A percentile compares a stretch with the other conserved stretches of the same genome.
phyloP scores from a whole-genome alignment of 2,888 invertebrate species.

The Thymelicus lineola region DNA sequence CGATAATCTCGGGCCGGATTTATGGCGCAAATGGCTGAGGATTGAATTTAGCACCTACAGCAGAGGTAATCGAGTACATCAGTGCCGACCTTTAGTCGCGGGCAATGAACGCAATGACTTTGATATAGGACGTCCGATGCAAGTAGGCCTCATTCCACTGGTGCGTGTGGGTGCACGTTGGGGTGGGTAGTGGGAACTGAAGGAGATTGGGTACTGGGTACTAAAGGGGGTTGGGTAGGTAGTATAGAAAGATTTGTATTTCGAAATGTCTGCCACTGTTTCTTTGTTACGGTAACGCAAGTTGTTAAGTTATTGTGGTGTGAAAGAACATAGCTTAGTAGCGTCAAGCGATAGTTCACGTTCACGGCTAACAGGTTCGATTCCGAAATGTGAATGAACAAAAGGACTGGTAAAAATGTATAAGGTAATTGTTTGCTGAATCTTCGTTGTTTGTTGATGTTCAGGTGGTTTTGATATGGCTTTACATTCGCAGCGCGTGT shows the following conservation, averaged over 20 bases:
- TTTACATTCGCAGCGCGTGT: too few species aligned
- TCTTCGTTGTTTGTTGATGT: too few species aligned
- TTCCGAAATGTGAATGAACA: too few species aligned
- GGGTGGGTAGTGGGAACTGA: not conserved
- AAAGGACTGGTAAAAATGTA: too few species aligned
- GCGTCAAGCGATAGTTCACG: too few species aligned
- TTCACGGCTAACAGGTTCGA: too few species aligned
- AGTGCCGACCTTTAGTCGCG: slow-evolving; percentile 69
- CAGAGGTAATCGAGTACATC: slow-evolving; percentile 35
- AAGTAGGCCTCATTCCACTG: slow-evolving; percentile 37
- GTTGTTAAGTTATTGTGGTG: not conserved
- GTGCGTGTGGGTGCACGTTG: slow-evolving; percentile 21
- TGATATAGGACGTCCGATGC: slow-evolving; percentile 60
- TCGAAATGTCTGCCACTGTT: too few species aligned
- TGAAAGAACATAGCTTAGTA: not conserved
- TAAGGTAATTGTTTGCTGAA: too few species aligned
- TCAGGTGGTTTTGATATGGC: too few species aligned
- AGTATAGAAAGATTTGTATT: too few species aligned
- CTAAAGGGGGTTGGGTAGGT: not conserved
- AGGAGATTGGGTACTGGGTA: too few species aligned
- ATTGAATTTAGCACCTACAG: slow-evolving; percentile 32
- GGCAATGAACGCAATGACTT: slow-evolving; percentile 80
- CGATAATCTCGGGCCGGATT: slow-evolving; percentile 34
- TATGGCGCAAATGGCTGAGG: slow-evolving; percentile 18
- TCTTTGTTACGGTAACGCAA: too few species aligned